Base-by-base conservation (phyloP, 1,140 invertebrate genomes). In the Dreissena polymorpha region DNA sequence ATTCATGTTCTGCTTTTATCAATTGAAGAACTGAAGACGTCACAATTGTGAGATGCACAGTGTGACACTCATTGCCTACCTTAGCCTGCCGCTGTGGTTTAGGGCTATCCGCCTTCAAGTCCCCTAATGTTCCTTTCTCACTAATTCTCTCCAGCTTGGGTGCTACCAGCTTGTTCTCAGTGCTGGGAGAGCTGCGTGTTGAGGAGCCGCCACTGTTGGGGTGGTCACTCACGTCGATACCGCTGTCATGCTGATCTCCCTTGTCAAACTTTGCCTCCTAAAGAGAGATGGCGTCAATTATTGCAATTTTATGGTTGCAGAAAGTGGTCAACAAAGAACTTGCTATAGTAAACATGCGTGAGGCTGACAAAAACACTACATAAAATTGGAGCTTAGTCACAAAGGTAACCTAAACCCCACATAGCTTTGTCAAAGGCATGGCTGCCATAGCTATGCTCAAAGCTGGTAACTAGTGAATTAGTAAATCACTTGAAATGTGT, bases 191-290 rank as follows among this genome's bases (percentile, higher is more conserved):
- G 73, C 93, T 94, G 49, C 94, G 89, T 72, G 93, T 93, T 50
- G 93, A 94, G 67, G 93, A 93, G 65, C 91, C 90, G 60, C 91
- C 90, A 85, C 93, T 93, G 84, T 93, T 92, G 69, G 93, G 92
- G 81, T 93, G 92, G 87, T 94, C 93, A 91, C 93, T 94, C 57
- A 94, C 92, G 88, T 94, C 94, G 86, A 94, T 92, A 74, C 94
- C 94, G 89, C 93, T 94, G 86, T 94, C 94, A 81, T 94, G 93
- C 81, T 94, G 93, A 74, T 93, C 93, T 68, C 90, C 89, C 74
- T 91, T 90, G 87, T 92, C 89, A 88, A 89, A 89, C 79, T 91
- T 91, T 50, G 74, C 79, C 2, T 82, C 79, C 71, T 82, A 14
- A 29, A 39, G 12, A 53, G 5, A 29, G 12, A 2, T 53, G 27